Evolutionary conservation across 2,888 invertebrate genomes (phyloP), one percentile per base, ranked within the genome.

Genomic region (Timema podura): DNA sequence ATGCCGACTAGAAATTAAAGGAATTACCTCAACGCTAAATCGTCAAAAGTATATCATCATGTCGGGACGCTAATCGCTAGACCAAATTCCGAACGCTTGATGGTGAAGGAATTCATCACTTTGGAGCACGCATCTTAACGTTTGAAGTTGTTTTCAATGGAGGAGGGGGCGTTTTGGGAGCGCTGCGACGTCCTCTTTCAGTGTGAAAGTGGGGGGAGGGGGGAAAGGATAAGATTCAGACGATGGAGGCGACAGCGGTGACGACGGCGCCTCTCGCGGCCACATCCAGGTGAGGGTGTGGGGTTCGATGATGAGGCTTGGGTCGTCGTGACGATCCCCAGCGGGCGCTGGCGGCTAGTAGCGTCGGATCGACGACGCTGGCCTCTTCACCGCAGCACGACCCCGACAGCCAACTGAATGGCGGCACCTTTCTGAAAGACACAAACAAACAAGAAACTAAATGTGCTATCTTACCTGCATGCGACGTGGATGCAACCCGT

Each of bases 391-490:
- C 10, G 61, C 61, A 61, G 61, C 61, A 61, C 61, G 45, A 45
- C 61, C 61, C 61, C 30, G 68, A 70, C 70, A 68, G 71, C 77
- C 77, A 77, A 65, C 76, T 76, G 70, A 77, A 76, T 16, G 77
- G 77, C 11, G 77, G 77, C 8, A 77, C 70, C 71, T 77, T 77
- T 61, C 77, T 77, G 74, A 8, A 68, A 67, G 6, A n/a, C 7
- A 57, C 47, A 48, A 71, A 51, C 30, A 48, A 11, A 47, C 11
- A 72, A 51, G 30, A 30, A 30, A 30, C 30, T 30, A 30, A 30
- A 30, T 30, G 30, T 30, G 30, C 30, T 30, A 30, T 30, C 30
- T 30, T 30, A 30, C 30, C 30, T 30, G 30, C 30, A 30, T 30
- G 30, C 30, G 30, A 30, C 30, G 30, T 30, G 30, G 30, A 30